These are phyloP conservation scores for Chaenogobius annularis DNA, from an alignment of 2,113 vertebrate genomes.

Conservation along the genomic window DNA sequence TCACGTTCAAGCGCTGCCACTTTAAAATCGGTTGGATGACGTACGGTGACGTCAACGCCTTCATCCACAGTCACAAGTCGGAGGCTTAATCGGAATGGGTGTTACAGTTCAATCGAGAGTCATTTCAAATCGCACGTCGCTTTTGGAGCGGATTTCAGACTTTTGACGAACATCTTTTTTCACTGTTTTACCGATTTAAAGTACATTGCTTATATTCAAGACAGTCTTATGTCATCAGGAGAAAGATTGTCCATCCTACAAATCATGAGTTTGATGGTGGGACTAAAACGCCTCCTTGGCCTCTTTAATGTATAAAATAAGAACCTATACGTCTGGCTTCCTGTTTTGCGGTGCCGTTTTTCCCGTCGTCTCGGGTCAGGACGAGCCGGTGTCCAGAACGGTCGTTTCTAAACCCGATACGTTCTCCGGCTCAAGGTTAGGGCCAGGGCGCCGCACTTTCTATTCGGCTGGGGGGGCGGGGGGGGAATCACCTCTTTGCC, in stretches of 20 bases:
- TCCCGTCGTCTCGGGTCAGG: neutral
- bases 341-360: neutral
- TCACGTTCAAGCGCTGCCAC: neutral
- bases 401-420: constrained; percentile 1
- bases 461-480: neutral
- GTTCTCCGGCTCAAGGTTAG: constrained; percentile 2
- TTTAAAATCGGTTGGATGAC: constrained; percentile 19
- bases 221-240: no score
- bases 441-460: neutral
- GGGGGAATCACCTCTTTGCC: neutral
- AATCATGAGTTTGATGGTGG: no score
- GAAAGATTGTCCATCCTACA: no score
- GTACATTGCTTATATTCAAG: no score
- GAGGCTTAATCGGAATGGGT: no score
- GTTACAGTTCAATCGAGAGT: neutral
- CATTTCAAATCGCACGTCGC: no score
- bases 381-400: neutral
- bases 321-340: neutral
- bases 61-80: no score
- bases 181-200: no score
- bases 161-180: no score
- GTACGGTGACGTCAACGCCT: no score
- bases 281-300: no score
- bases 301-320: neutral
- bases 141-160: no score